A percentile compares a stretch with the other conserved stretches of the same genome.
phyloP scores from a whole-genome alignment of 2,113 vertebrate species.

The Pteruthius melanotis region DNA sequence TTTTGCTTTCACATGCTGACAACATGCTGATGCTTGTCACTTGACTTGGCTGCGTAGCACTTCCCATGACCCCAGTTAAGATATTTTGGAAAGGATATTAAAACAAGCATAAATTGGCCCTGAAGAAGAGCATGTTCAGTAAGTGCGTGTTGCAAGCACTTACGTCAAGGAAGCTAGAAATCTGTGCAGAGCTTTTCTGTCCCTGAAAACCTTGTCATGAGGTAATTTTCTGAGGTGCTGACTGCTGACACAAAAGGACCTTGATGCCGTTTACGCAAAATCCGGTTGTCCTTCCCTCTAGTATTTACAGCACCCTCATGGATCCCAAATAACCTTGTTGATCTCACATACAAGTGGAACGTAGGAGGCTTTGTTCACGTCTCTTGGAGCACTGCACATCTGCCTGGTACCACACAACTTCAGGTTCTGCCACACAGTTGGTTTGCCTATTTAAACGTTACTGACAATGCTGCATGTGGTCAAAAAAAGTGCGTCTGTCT shows the following conservation, averaged over 20 bases:
- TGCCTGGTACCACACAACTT: neutral
- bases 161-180: conserved; percentile 34
- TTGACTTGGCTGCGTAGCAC: conserved; percentile 23
- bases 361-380: neutral
- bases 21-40: conserved; percentile 29
- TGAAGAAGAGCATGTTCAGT: neutral
- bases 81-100: conserved; percentile 33
- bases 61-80: conserved; percentile 63
- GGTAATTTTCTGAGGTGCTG: neutral
- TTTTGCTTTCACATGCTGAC: conserved; percentile 29
- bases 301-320: neutral
- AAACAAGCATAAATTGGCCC: conserved; percentile 37
- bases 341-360: neutral
- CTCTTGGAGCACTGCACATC: neutral
- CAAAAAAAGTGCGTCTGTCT: neutral
- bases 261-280: neutral
- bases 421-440: neutral
- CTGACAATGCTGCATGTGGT: neutral
- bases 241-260: neutral
- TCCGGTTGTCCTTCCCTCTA: neutral
- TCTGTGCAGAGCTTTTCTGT: neutral
- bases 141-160: conserved; percentile 24
- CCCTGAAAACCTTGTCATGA: neutral
- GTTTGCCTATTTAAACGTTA: neutral
- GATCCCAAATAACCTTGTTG: neutral